Percentiles rank a stretch among this genome's conserved stretches.
phyloP scores from a whole-genome alignment of 2,113 vertebrate species.

The Zosterops pallidus region DNA sequence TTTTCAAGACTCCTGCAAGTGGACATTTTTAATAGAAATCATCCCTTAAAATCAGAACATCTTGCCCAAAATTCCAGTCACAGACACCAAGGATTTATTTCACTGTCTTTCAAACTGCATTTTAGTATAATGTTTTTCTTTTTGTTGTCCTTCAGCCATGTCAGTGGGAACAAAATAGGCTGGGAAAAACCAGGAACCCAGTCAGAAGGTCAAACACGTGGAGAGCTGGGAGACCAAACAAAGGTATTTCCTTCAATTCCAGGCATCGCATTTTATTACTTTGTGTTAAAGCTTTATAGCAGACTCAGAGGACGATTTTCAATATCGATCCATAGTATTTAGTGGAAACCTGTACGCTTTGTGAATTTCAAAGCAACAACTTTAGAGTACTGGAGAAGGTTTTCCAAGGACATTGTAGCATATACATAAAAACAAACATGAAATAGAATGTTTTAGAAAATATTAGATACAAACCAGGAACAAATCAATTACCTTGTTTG shows the following conservation, averaged over 20 bases:
- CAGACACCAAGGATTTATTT: neutral
- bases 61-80: neutral
- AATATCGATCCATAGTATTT: neutral
- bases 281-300: neutral
- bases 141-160: conserved; percentile 76
- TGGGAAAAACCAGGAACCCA: conserved; percentile 86
- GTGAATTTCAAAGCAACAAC: neutral
- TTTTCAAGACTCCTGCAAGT: neutral
- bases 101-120: neutral
- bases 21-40: neutral
- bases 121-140: neutral
- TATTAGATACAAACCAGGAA: neutral
- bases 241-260: conserved; percentile 76
- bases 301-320: neutral
- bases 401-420: neutral
- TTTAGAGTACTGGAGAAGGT: neutral
- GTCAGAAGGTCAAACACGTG: conserved; percentile 74
- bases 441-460: neutral
- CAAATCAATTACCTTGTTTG: neutral
- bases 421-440: neutral
- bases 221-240: conserved; percentile 84
- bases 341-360: neutral
- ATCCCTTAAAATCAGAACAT: neutral
- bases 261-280: neutral
- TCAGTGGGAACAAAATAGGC: conserved; percentile 84